A percentile compares a stretch with the other conserved stretches of the same genome.
phyloP scores from a whole-genome alignment of 2,797 vertebrate genomes.

The Dicrostonyx torquatus region DNA sequence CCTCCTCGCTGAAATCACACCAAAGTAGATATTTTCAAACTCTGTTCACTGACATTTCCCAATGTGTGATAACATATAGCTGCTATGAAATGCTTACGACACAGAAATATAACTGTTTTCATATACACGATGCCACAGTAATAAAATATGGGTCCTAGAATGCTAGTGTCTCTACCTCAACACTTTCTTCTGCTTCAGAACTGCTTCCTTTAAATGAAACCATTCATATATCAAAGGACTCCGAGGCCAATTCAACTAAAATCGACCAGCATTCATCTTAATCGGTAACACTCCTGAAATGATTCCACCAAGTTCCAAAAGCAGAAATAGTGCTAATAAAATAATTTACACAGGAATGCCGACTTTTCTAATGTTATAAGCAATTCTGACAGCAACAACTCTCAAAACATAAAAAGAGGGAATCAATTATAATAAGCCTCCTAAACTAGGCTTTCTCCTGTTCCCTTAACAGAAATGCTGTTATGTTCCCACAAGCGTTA shows the following conservation, averaged over 20 bases:
- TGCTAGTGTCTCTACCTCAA: background rate
- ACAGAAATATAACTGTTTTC: background rate
- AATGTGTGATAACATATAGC: constrained; percentile 15
- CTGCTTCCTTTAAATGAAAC: background rate
- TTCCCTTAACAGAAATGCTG: background rate
- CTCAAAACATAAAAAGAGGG: background rate
- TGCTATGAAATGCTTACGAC: background rate
- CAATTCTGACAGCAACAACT: background rate
- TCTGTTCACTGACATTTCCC: constrained; percentile 48
- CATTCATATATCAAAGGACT: background rate
- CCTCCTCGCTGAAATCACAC: constrained; percentile 90
- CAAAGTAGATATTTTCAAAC: constrained; percentile 79
- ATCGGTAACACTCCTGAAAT: background rate
- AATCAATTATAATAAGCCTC: background rate
- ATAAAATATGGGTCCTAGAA: background rate
- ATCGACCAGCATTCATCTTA: background rate
- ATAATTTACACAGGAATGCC: background rate
- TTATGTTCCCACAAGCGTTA: background rate
- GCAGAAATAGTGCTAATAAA: background rate
- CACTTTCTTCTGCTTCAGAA: background rate
- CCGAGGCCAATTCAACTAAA: background rate
- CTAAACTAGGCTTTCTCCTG: background rate
- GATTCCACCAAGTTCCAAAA: background rate
- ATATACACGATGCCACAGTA: background rate
- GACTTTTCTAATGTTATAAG: background rate